Conservation (phyloP, 2,888 invertebrate genomes). For the Dysmachus trigonus region DNA sequence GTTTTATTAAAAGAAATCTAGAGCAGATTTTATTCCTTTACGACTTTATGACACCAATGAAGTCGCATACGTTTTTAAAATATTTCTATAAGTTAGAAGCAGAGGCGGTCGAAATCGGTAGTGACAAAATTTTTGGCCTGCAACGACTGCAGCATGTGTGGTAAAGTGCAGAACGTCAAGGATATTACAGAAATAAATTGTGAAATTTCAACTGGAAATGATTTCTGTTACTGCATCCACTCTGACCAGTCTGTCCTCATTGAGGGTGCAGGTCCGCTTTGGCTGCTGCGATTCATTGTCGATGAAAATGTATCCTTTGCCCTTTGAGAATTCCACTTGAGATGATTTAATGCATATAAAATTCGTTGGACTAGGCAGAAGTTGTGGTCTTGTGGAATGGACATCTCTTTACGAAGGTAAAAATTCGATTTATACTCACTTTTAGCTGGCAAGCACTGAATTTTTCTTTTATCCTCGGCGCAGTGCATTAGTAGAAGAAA, state of each 20-base stretch:
- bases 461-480: not conserved
- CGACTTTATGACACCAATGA: not conserved
- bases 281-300: not conserved
- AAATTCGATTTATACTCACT: not conserved
- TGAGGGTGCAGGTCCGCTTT: not conserved
- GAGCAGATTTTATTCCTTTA: not conserved
- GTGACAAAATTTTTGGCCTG: not conserved
- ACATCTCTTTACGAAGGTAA: not conserved
- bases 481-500: not conserved
- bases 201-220: not conserved
- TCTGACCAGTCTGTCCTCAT: not conserved
- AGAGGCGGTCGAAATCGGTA: not conserved
- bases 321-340: not conserved
- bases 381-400: not conserved
- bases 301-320: not conserved
- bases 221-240: not conserved
- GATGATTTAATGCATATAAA: not conserved
- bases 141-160: not conserved
- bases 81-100: not conserved
- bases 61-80: not conserved
- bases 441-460: not conserved
- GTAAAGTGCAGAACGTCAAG: not conserved
- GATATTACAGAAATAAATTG: not conserved
- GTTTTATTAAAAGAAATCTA: not conserved
- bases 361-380: not conserved